Conservation (phyloP, 2,888 invertebrate species). For the Ectropis crepuscularia region DNA sequence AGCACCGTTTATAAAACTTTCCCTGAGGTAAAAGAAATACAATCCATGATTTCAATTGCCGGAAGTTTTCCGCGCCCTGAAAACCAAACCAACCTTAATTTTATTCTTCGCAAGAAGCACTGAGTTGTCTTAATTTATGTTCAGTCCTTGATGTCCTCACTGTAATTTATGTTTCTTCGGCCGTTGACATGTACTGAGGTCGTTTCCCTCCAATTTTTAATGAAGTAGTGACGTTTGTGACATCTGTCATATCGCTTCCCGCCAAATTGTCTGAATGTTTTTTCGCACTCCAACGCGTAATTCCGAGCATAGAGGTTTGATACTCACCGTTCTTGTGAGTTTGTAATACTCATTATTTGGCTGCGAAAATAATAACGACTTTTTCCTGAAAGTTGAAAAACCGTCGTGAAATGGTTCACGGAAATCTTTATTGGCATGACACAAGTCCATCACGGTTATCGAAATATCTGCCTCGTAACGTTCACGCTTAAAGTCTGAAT, state of each 20-base stretch:
- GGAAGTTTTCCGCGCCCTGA: constrained; percentile 6
- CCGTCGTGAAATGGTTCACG: constrained; percentile 44
- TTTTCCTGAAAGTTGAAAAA: constrained; percentile 40
- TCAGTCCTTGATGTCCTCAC: constrained; percentile 15
- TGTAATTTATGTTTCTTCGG: constrained; percentile 29
- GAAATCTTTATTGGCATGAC: constrained; percentile 50
- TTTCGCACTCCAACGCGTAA: constrained; percentile 46
- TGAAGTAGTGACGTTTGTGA: constrained; percentile 51
- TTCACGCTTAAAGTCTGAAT: constrained; percentile 30
- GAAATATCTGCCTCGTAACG: constrained; percentile 35
- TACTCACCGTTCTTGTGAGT: constrained; percentile 31
- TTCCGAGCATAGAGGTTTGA: constrained; percentile 47
- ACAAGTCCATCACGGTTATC: constrained; percentile 40
- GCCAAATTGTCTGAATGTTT: constrained; percentile 39
- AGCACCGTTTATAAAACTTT: no score
- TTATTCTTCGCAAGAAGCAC: constrained; percentile 7
- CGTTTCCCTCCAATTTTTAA: constrained; percentile 43
- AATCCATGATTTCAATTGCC: not conserved
- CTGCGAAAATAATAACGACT: constrained; percentile 30
- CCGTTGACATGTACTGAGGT: constrained; percentile 36
- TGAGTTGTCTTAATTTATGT: constrained; percentile 10
- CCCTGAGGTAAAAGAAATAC: no score
- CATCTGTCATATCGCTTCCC: constrained; percentile 51
- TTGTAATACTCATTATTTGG: constrained; percentile 43
- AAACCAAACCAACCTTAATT: constrained; percentile 7